These are phyloP conservation scores for Benthosema pterotum DNA, from an alignment of 2,797 vertebrate genomes.

Conservation along the genomic window DNA sequence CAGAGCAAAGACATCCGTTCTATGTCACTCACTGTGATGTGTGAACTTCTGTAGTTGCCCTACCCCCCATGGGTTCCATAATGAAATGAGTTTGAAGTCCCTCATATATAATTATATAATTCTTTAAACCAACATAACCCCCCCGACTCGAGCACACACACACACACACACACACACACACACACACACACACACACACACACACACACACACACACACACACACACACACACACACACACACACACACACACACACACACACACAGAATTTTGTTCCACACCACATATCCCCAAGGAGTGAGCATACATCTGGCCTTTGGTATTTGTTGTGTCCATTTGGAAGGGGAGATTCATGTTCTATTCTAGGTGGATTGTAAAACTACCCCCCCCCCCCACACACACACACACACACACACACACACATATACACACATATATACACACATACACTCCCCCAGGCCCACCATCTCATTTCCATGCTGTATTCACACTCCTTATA, in stretches of 20 bases:
- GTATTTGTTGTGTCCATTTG: slow-evolving; percentile 19
- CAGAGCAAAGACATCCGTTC: slow-evolving; percentile 31
- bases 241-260: too few species aligned
- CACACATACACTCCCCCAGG: slow-evolving; percentile 39
- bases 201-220: too few species aligned
- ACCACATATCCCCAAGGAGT: slow-evolving; percentile 17
- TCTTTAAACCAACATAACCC: neutral
- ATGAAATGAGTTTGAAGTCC: slow-evolving; percentile 30
- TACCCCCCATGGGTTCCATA: slow-evolving; percentile 4
- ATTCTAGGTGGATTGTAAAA: slow-evolving; percentile 33
- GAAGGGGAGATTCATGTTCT: slow-evolving; percentile 34
- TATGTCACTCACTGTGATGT: slow-evolving; percentile 14
- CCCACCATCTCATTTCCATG: slow-evolving; percentile 65
- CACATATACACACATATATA: too few species aligned
- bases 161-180: too few species aligned
- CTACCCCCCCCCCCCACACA: slow-evolving; percentile 17
- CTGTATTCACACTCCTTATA: slow-evolving; percentile 73
- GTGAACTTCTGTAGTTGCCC: neutral
- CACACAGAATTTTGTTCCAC: slow-evolving; percentile 1
- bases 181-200: too few species aligned
- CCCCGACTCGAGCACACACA: neutral
- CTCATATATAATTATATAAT: slow-evolving; percentile 23
- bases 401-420: too few species aligned
- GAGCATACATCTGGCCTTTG: slow-evolving; percentile 31
- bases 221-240: too few species aligned